Conservation (phyloP, 2,113 vertebrate species). For the Psammodynastes pulverulentus region DNA sequence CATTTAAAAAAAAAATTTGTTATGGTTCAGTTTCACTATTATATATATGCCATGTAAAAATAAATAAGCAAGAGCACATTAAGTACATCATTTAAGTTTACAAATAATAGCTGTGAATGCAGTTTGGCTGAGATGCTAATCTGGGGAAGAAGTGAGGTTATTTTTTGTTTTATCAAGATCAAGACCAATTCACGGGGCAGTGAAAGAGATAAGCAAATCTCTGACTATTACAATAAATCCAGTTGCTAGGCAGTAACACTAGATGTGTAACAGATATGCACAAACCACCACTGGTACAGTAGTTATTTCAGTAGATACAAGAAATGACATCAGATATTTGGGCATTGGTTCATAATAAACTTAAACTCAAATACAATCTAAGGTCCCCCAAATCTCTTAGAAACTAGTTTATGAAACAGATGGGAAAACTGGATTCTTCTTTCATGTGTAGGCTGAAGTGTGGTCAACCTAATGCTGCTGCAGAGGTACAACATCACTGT, state of each 20-base stretch:
- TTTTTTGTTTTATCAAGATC: slow-evolving; percentile 28
- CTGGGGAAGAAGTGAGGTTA: slow-evolving; percentile 32
- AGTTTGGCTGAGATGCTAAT: slow-evolving; percentile 31
- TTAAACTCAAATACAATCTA: neutral
- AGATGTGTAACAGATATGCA: neutral
- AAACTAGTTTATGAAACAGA: neutral
- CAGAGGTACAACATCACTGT: neutral
- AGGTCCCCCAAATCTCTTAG: neutral
- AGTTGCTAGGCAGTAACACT: neutral
- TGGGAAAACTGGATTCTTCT: neutral
- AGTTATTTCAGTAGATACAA: neutral
- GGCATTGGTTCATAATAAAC: fast-evolving
- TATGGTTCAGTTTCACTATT: slow-evolving; percentile 46
- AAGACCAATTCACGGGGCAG: neutral
- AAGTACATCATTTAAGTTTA: slow-evolving; percentile 38
- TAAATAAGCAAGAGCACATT: slow-evolving; percentile 23
- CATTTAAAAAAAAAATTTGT: slow-evolving; percentile 27
- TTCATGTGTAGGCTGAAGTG: neutral
- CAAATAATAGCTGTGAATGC: slow-evolving; percentile 20
- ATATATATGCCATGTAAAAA: slow-evolving; percentile 43
- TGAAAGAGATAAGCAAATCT: neutral
- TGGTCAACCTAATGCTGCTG: neutral
- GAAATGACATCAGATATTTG: neutral
- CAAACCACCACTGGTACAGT: neutral
- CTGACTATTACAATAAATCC: neutral